Base-by-base conservation (phyloP, 2,888 invertebrate species). In the Chymomyza amoena region DNA sequence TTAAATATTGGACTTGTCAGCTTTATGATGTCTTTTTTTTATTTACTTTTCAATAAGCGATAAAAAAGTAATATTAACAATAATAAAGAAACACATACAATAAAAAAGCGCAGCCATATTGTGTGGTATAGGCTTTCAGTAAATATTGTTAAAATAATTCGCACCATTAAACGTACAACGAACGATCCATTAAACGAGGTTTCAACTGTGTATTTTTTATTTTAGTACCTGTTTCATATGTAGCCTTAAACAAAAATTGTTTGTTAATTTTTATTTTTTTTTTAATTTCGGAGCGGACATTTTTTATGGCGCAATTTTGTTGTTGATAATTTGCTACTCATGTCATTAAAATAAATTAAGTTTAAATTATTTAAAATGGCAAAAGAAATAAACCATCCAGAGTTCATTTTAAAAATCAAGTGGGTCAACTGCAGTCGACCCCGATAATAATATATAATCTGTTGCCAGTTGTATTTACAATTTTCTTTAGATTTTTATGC, bases 91-190 rank as follows among this genome's bases (percentile, higher is more conserved):
- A 10, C 7, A 10, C 16, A 56, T 18, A n/a, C 15, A 25, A 50
- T 50, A 63, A 56, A 39, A 82, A 80, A 84, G 80, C 75, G 84
- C 82, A 86, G 84, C 68, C 66, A 68, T 64, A 5, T 20, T 60
- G 57, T 70, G 62, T 69, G 62, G 67, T 60, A 61, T 56, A 64
- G 66, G 68, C 65, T 70, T 77, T 69, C 60, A 74, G 74, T 77
- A 70, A 70, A 86, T 81, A 81, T 87, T 78, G 74, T 79, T 86
- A 7, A 85, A 84, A 83, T 85, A 87, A 83, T 81, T 85, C 75
- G 73, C 75, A 75, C 88, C 88, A 87, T 85, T 81, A 85, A 87
- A 62, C 81, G 84, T 76, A 71, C 84, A 78, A 78, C 81, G n/a
- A n/a, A n/a, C n/a, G 88, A 76, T 87, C 84, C 75, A 75, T 73